A percentile compares a stretch with the other conserved stretches of the same genome.
phyloP scores from a whole-genome alignment of 2,888 invertebrate species.

The Hartigia nigra region DNA sequence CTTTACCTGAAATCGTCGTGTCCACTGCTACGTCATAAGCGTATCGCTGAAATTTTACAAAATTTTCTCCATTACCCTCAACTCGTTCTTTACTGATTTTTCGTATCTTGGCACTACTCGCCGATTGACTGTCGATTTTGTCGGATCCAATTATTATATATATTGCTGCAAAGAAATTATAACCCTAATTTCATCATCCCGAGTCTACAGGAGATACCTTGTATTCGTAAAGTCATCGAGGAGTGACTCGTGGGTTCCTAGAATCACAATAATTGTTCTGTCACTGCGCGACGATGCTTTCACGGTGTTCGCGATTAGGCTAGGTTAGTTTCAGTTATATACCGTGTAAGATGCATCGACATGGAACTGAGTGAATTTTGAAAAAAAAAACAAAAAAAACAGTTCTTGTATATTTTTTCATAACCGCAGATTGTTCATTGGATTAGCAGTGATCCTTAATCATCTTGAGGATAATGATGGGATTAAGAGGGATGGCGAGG shows the following conservation, averaged over 20 bases:
- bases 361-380: not conserved
- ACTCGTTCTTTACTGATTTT: too few relatives aligned
- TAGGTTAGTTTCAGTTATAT: not conserved
- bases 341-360: not conserved
- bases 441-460: conserved; percentile 5
- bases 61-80: too few relatives aligned
- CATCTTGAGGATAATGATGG: not conserved
- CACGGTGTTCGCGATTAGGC: not conserved
- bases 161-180: conserved; percentile 16
- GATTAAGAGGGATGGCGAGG: not conserved
- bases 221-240: conserved; percentile 60
- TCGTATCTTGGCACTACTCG: not conserved
- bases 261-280: not conserved
- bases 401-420: not conserved
- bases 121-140: not conserved
- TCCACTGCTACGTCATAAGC: not conserved
- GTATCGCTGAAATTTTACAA: not conserved
- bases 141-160: not conserved
- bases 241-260: conserved; percentile 38
- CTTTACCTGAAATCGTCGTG: not conserved
- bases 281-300: not conserved
- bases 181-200: conserved; percentile 59
- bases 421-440: conserved; percentile 8
- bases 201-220: conserved; percentile 38
- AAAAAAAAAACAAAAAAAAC: not conserved